Percentiles rank a stretch among this genome's conserved stretches.
phyloP scores from a whole-genome alignment of 2,113 vertebrate genomes.

The Percina caprodes region DNA sequence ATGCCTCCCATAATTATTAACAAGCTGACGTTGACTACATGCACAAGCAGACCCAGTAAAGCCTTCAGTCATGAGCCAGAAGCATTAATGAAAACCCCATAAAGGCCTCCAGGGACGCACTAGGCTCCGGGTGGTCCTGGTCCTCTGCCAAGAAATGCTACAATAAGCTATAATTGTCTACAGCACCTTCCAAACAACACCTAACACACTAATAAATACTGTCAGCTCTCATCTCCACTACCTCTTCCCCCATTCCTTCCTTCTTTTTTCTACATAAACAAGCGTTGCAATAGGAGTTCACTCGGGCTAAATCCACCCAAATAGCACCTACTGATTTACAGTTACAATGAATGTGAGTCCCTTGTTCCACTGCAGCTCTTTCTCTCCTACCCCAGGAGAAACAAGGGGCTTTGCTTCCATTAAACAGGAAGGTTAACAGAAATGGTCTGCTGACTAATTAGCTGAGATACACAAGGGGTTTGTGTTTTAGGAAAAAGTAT shows the following conservation, averaged over 20 bases:
- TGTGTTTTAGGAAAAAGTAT: not conserved
- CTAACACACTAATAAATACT: conserved; percentile 20
- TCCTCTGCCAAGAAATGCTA: conserved; percentile 44
- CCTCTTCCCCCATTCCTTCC: not conserved
- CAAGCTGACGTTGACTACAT: conserved; percentile 7
- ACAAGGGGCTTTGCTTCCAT: not conserved
- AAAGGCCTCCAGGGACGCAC: not conserved
- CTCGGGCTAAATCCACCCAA: conserved; percentile 24
- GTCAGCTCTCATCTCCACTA: conserved; percentile 32
- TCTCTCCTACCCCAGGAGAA: not conserved
- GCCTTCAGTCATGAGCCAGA: conserved; percentile 7
- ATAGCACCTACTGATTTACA: conserved; percentile 10
- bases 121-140: conserved; percentile 58
- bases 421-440: conserved; percentile 19
- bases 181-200: conserved; percentile 35
- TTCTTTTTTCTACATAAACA: conserved; percentile 16
- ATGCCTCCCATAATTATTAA: not conserved
- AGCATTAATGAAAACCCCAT: not conserved
- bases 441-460: not conserved
- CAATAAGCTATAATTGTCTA: conserved; percentile 24
- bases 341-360: not conserved
- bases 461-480: not conserved
- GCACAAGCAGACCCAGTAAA: conserved; percentile 18
- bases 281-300: not conserved
- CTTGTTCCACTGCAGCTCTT: conserved; percentile 10